phyloP scores from a whole-genome alignment of 1,140 invertebrate species.

The Anastrepha ludens region DNA sequence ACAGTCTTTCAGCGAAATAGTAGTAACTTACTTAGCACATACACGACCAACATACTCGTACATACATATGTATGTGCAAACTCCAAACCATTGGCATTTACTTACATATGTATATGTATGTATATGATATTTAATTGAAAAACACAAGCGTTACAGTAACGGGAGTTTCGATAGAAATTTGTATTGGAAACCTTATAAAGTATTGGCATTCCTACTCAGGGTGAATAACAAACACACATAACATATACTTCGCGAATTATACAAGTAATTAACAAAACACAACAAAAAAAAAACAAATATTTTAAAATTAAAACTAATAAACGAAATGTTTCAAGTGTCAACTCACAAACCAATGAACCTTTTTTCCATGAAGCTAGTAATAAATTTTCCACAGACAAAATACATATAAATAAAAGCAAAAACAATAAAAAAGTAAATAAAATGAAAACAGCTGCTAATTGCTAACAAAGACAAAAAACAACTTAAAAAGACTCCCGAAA shows the following conservation, averaged over 20 bases:
- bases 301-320: not conserved
- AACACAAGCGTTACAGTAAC: not conserved
- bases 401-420: not conserved
- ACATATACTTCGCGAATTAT: slow-evolving; percentile 31
- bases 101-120: too few relatives aligned
- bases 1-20: too few relatives aligned
- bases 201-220: slow-evolving; percentile 47
- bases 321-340: slow-evolving; percentile 37
- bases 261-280: not conserved
- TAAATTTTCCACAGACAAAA: slow-evolving; percentile 10
- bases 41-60: too few relatives aligned
- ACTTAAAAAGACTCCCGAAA: slow-evolving; percentile 7
- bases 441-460: not conserved
- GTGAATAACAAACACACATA: slow-evolving; percentile 24
- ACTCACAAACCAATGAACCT: slow-evolving; percentile 1
- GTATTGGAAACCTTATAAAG: slow-evolving; percentile 19
- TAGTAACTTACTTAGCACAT: too few relatives aligned
- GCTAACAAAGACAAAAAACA: not conserved
- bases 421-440: not conserved
- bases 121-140: not conserved
- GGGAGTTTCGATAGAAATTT: not conserved
- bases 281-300: slow-evolving; percentile 5
- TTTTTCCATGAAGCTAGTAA: slow-evolving; percentile 8
- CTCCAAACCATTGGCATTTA: not conserved
- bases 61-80: not conserved